Evolutionary conservation across 1,140 invertebrate species (phyloP), one percentile per base, ranked within the genome.

Genomic region (Megathymus violae): DNA sequence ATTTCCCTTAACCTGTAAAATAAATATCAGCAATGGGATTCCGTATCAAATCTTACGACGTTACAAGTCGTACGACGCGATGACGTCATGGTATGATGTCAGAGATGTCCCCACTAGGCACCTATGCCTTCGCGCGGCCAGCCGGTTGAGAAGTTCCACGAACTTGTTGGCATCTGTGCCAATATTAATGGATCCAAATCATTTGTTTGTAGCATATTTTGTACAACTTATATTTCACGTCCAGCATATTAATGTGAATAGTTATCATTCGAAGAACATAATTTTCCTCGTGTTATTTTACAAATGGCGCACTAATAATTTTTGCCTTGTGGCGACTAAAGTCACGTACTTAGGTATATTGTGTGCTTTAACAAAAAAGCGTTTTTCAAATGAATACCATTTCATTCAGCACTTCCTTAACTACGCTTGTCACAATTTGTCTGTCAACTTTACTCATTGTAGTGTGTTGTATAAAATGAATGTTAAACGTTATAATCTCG

Each of bases 81-180:
- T 87, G 74, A 82, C 82, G 84, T 85, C 84, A 85, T 66, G 14
- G 13, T 15, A 66, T 84, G 79, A 84, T 81, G 81, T 82, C 76
- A 82, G 38, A 25, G n/a, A 46, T 9, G 64, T 36, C 60, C 60
- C 60, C 68, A 59, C 68, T 64, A 48, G 50, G 41, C 62, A 38
- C 46, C 54, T 15, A 63, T 64, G 56, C 44, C 66, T 19, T 62
- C 50, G 63, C 66, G 60, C 51, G 56, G 46, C 27, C 60, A 60
- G 46, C 27, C 60, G 65, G 67, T 70, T 69, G 65, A 72, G 69
- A 66, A 76, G 64, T 85, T 84, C 81, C 76, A 66, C 70, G 80
- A 82, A 85, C 69, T 80, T 48, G 51, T 47, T 67, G 67, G 67
- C 70, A 69, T 67, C 66, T 63, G 76, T 61, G 64, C 69, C 67